Percentiles rank a stretch among this genome's conserved stretches.
Evolutionary conservation across 2,797 vertebrate genomes (phyloP).

Genomic region (Falco concolor): DNA sequence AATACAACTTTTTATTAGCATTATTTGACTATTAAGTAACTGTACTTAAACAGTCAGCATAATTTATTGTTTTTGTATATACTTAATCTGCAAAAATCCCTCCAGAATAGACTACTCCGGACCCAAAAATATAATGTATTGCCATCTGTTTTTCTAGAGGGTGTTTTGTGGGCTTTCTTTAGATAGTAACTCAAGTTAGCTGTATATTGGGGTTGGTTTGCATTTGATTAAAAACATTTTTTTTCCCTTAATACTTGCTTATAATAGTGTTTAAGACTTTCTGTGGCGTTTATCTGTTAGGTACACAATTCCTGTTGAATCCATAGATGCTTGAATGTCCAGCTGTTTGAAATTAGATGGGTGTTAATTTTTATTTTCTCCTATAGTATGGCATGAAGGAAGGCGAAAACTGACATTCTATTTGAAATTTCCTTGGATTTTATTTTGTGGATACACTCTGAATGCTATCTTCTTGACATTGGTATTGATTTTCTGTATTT

Average conservation of each 20-base stretch:
- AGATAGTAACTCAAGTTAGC: background rate
- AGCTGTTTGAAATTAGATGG: background rate
- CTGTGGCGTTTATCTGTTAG: background rate
- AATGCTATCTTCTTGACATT: background rate
- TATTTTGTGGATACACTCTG: background rate
- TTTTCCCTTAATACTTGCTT: background rate
- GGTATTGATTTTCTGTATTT: background rate
- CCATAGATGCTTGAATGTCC: background rate
- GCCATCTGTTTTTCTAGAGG: background rate
- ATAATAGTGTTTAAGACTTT: background rate
- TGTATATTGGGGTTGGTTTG: background rate
- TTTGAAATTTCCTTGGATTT: slow-evolving; percentile 5
- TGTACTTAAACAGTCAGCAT: background rate
- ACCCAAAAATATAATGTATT: background rate
- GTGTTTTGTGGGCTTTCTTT: background rate
- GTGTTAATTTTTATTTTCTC: background rate
- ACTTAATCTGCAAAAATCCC: background rate
- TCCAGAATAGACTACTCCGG: background rate
- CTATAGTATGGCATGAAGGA: background rate
- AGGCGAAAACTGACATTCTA: background rate
- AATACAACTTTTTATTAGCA: background rate
- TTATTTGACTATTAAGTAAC: background rate
- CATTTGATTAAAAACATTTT: background rate
- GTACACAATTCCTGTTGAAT: background rate
- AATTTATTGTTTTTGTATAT: background rate